These are phyloP conservation scores for Tragelaphus scriptus DNA, from an alignment of 2,113 vertebrate species.

Conservation along the genomic window DNA sequence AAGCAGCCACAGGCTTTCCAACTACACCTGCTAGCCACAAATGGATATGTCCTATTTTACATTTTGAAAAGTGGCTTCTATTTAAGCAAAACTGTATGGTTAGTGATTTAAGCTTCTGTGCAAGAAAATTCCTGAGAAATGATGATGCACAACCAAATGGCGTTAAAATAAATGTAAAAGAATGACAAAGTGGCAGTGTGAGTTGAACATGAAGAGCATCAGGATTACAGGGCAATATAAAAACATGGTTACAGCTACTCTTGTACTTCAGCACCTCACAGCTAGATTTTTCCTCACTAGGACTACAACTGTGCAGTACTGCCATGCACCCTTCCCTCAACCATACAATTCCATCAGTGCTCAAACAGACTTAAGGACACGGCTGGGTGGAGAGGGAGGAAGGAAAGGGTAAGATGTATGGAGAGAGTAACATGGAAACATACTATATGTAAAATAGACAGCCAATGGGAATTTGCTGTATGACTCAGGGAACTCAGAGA, in stretches of 20 bases:
- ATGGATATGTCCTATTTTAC: constrained; percentile 40
- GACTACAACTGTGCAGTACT: not conserved
- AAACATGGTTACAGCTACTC: not conserved
- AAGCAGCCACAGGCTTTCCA: constrained; percentile 9
- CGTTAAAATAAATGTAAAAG: not conserved
- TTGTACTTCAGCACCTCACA: not conserved
- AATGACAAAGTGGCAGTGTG: not conserved
- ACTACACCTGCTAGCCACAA: not conserved
- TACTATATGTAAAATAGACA: not conserved
- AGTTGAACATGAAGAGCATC: not conserved
- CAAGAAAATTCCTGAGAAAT: constrained; percentile 17
- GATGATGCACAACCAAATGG: constrained; percentile 22
- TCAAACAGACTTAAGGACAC: not conserved
- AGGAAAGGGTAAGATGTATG: not conserved
- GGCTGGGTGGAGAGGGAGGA: not conserved
- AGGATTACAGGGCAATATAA: not conserved
- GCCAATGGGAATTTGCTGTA: not conserved
- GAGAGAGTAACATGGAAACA: not conserved
- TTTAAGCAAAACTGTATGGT: constrained; percentile 30
- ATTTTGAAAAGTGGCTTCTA: constrained; percentile 48
- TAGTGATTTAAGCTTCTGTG: constrained; percentile 24
- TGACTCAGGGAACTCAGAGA: not conserved
- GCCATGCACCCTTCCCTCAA: not conserved
- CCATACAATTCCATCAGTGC: not conserved
- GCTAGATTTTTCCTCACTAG: not conserved